Conservation (phyloP, 2,113 vertebrate species). For the Nothocercus julius region DNA sequence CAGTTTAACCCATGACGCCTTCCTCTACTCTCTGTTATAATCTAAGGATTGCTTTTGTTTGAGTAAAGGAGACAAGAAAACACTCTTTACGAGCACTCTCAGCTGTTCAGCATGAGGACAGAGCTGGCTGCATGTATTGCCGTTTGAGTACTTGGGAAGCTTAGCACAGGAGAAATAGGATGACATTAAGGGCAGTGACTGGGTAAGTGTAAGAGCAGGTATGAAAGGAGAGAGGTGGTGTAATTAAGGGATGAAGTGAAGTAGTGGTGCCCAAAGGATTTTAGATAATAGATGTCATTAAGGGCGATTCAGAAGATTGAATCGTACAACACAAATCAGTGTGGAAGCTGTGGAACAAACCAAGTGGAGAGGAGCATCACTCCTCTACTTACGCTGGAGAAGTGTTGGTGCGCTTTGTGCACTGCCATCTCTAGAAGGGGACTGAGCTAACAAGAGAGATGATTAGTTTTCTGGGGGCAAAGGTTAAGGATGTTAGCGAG, state of each 20-base stretch:
- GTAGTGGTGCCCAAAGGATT: conserved; percentile 67
- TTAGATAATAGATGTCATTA: conserved; percentile 75
- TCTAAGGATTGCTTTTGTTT: conserved; percentile 64
- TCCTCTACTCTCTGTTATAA: conserved; percentile 20
- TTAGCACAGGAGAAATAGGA: conserved; percentile 68
- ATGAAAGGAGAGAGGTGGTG: conserved; percentile 68
- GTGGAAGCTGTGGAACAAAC: conserved; percentile 67
- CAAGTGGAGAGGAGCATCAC: conserved; percentile 57
- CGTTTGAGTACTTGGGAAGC: conserved; percentile 61
- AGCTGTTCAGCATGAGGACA: conserved; percentile 3
- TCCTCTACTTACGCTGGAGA: conserved; percentile 38
- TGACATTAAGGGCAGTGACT: conserved; percentile 68
- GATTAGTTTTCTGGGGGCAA: conserved; percentile 68
- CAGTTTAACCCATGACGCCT: conserved; percentile 14
- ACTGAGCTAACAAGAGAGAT: conserved; percentile 69
- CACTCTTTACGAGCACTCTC: conserved; percentile 58
- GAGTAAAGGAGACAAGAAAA: conserved; percentile 60
- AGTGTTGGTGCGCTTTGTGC: conserved; percentile 63
- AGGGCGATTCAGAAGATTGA: conserved; percentile 74
- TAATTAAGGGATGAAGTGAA: conserved; percentile 67
- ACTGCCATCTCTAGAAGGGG: conserved; percentile 55
- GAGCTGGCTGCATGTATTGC: background rate
- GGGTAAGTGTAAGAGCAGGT: conserved; percentile 60
- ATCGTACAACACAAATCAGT: conserved; percentile 69
- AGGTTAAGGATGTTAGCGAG: conserved; percentile 69